A percentile compares a stretch with the other conserved stretches of the same genome.
Conservation (phyloP, 2,888 invertebrate genomes). For the Auanema sp. region DNA sequence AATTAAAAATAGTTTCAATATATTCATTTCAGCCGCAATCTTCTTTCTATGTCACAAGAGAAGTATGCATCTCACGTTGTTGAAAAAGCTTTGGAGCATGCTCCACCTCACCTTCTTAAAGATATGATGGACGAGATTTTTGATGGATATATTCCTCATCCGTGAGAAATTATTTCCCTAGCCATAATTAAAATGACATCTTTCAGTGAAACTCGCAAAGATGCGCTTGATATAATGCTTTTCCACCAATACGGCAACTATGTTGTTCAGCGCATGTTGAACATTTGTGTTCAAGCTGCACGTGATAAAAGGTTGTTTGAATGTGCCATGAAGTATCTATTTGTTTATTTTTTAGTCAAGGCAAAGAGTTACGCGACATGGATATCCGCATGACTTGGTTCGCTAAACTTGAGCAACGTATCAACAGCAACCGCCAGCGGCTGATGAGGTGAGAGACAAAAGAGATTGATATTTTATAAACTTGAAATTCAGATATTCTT, state of each 20-base stretch:
- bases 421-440: constrained; percentile 4
- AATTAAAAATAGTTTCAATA: no score
- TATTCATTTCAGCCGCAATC: constrained; percentile 38
- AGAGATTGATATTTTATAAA: background rate
- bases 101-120: constrained; percentile 33
- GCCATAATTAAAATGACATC: background rate
- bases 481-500: constrained; percentile 25
- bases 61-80: constrained; percentile 60
- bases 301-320: constrained; percentile 19
- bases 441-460: background rate
- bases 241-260: constrained; percentile 63
- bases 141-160: constrained; percentile 52
- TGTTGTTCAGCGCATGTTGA: constrained; percentile 58
- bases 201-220: constrained; percentile 42
- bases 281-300: constrained; percentile 32
- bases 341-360: constrained; percentile 1
- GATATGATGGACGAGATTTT: constrained; percentile 57
- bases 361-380: constrained; percentile 16
- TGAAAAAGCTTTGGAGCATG: constrained; percentile 50
- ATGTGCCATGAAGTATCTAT: constrained; percentile 1
- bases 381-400: constrained; percentile 15
- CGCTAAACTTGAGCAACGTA: constrained; percentile 7
- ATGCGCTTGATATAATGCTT: constrained; percentile 55
- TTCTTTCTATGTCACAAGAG: constrained; percentile 56
- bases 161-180: constrained; percentile 18